These are phyloP conservation scores for Melanerpes aurifrons DNA, from an alignment of 2,113 vertebrate species.

Conservation along the genomic window DNA sequence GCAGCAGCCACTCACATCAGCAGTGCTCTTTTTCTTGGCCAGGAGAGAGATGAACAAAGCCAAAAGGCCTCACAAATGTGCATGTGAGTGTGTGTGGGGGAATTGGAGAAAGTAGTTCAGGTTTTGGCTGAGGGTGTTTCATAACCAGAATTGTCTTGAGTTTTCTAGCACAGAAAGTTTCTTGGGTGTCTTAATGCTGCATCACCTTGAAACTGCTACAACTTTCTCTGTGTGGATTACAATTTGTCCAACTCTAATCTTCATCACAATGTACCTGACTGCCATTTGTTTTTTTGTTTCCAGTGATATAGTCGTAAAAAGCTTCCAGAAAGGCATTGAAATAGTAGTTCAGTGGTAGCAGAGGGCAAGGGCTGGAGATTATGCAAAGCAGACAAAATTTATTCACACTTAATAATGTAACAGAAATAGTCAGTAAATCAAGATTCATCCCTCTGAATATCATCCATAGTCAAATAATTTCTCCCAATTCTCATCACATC, in stretches of 20 bases:
- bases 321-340: background rate
- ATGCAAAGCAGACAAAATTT: background rate
- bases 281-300: background rate
- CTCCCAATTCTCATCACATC: background rate
- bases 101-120: background rate
- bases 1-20: background rate
- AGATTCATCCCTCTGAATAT: background rate
- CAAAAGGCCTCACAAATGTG: background rate
- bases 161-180: background rate
- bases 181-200: background rate
- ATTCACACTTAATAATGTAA: background rate
- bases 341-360: background rate
- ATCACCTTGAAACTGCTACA: background rate
- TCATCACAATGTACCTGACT: background rate
- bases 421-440: background rate
- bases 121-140: background rate
- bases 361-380: background rate
- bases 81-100: fast-evolving
- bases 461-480: background rate
- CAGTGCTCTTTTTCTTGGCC: background rate
- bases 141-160: background rate
- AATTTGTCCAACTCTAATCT: background rate
- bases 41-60: background rate
- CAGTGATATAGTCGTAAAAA: background rate
- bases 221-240: background rate